phyloP scores from a whole-genome alignment of 1,140 invertebrate genomes.

The Himalopsyche phryganea region DNA sequence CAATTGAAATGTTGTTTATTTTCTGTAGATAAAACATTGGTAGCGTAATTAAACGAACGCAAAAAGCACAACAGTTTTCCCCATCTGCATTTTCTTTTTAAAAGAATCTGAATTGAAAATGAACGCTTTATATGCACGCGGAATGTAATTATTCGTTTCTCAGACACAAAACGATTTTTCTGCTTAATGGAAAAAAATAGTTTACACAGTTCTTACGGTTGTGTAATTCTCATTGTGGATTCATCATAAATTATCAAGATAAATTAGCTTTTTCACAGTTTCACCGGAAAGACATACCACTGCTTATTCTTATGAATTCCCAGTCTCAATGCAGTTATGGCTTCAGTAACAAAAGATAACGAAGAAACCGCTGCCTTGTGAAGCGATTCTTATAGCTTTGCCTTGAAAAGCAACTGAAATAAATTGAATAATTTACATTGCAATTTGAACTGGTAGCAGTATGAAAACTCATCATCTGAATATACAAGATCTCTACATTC shows the following conservation, averaged over 20 bases:
- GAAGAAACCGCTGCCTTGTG: constrained; percentile 9
- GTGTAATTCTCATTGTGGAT: constrained; percentile 17
- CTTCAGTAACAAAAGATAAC: constrained; percentile 26
- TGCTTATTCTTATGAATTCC: constrained; percentile 8
- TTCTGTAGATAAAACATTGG: no score
- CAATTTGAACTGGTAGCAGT: constrained; percentile 12
- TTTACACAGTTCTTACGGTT: no score
- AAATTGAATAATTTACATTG: constrained; percentile 32
- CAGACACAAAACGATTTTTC: no score
- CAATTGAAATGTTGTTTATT: no score
- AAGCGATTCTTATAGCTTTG: constrained; percentile 14
- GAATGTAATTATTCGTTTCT: no score
- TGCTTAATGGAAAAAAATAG: no score
- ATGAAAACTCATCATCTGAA: constrained; percentile 15
- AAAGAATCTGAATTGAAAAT: no score
- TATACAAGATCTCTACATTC: neutral
- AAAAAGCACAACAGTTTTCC: no score
- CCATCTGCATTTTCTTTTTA: no score
- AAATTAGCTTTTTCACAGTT: constrained; percentile 30
- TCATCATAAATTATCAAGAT: constrained; percentile 27
- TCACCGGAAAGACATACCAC: neutral
- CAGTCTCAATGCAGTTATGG: constrained; percentile 14
- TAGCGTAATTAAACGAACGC: no score
- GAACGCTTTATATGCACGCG: no score
- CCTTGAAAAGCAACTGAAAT: constrained; percentile 24